Evolutionary conservation across 2,113 vertebrate species (phyloP), one percentile per base, ranked within the genome.

Genomic region (Nothoprocta pentlandii): DNA sequence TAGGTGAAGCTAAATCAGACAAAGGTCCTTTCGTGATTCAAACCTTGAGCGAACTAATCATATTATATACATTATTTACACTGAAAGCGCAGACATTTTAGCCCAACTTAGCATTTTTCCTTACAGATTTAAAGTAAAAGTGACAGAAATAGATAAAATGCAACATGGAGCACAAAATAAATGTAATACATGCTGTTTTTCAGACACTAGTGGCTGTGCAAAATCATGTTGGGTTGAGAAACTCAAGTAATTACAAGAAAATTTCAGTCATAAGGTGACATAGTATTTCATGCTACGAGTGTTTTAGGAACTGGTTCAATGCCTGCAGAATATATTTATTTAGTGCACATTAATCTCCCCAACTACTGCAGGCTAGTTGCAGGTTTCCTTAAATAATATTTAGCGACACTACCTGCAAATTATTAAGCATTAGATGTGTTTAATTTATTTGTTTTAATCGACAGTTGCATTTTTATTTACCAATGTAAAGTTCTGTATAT

Each of bases 21-120:
- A 93, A 85, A 96, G 78, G 39, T 96, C 47, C 20, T 34, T 90
- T 92, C 78, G 84, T 93, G 39, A 96, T 94, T 97, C 78, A 88
- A 54, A 36, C 44, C 64, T 80, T 90, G 28, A 58, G n/a, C 92
- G 88, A 96, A 87, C 47, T 95, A 92, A 97, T 96, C 73, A 58
- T 85, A 85, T 71, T 79, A 76, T 16, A 61, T 81, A 22, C 73
- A 81, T 95, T 61, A 92, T 91, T 88, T 92, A 39, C 26, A 94
- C 20, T 9, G n/a, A 85, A 92, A 92, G 44, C 93, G 15, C 36
- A 79, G 59, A n/a, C 47, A 90, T 62, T 92, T 96, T 78, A 80
- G 39, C 22, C 8, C 64, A 74, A 81, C 21, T 78, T 85, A 67
- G 4, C 32, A 49, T 87, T 28, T 69, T 91, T 92, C 89, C 25